phyloP scores from a whole-genome alignment of 2,113 vertebrate genomes.

The Paramisgurnus dabryanus region DNA sequence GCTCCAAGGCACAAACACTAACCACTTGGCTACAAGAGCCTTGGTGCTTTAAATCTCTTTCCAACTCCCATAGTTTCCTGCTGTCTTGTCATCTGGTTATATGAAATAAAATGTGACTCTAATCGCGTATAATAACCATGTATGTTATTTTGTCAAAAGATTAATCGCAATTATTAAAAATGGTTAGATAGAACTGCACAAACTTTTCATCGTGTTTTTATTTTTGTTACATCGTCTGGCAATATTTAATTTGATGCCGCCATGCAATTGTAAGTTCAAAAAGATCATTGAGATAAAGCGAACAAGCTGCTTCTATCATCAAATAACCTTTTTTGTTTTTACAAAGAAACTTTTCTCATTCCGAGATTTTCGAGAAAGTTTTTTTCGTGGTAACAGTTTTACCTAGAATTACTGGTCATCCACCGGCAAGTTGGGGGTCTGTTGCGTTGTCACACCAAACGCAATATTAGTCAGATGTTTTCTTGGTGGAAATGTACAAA shows the following conservation, averaged over 20 bases:
- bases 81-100: too few relatives aligned
- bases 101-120: too few relatives aligned
- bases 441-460: background rate
- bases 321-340: background rate
- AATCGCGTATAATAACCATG: too few relatives aligned
- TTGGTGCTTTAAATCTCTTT: too few relatives aligned
- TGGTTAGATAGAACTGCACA: too few relatives aligned
- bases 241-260: background rate
- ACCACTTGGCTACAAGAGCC: too few relatives aligned
- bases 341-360: background rate
- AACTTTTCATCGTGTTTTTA: background rate
- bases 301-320: background rate
- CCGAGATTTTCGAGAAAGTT: background rate
- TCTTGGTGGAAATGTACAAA: background rate
- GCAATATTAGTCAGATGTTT: background rate
- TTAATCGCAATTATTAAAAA: too few relatives aligned
- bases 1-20: conserved; percentile 68
- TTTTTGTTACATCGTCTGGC: background rate
- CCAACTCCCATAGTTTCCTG: too few relatives aligned
- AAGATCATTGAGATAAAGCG: background rate
- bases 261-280: background rate
- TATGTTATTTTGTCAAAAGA: too few relatives aligned
- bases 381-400: conserved; percentile 7
- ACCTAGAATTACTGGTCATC: background rate
- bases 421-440: background rate